A percentile compares a stretch with the other conserved stretches of the same genome.
Conservation (phyloP, 2,113 vertebrate species). For the Dromaius novaehollandiae region DNA sequence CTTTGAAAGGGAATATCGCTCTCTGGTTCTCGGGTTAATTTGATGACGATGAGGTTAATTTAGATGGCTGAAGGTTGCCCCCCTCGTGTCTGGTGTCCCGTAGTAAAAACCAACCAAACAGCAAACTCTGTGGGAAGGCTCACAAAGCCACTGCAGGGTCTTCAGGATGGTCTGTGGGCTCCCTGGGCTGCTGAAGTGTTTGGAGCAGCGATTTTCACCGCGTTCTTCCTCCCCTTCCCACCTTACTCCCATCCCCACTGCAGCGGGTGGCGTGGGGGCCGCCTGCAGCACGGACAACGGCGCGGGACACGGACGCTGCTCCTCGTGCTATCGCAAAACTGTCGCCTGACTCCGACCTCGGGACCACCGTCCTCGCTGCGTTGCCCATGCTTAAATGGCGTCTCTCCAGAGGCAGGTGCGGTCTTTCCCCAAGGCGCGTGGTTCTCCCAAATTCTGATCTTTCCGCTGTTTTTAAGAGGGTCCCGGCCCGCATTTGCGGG, state of each 20-base stretch:
- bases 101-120: background rate
- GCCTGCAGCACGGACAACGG: background rate
- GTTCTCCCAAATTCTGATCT: background rate
- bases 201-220: background rate
- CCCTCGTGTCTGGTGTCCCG: background rate
- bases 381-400: background rate
- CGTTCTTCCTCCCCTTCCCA: background rate
- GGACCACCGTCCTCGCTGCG: no score
- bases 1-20: background rate
- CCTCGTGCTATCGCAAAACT: no score
- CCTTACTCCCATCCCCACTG: background rate
- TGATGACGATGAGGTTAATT: no score
- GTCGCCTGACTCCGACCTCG: no score
- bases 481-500: background rate
- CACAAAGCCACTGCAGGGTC: background rate
- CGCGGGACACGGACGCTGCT: background rate
- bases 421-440: background rate
- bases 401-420: background rate
- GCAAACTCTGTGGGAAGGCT: background rate
- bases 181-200: no score
- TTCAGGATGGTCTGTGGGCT: no score
- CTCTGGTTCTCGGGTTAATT: background rate
- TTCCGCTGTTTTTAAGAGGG: background rate
- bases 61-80: background rate
- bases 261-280: accelerated